These are phyloP conservation scores for Urophycis tenuis DNA, from an alignment of 2,797 vertebrate species.

Conservation along the genomic window DNA sequence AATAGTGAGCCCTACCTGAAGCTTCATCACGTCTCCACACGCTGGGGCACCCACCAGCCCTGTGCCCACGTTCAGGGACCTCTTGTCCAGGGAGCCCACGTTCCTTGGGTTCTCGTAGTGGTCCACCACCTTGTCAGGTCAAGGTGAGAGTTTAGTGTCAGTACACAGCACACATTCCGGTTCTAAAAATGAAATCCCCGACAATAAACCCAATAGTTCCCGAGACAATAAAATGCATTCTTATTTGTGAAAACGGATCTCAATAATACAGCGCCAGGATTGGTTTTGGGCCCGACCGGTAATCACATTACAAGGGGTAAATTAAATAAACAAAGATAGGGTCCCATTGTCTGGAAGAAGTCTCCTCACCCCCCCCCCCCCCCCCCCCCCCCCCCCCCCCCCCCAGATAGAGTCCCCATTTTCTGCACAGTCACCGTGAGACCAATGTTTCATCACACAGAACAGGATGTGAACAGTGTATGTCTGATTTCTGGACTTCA, in stretches of 20 bases:
- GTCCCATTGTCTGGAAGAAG: not conserved
- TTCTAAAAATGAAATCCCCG: too few species aligned
- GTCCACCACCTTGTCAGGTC: constrained; percentile 81
- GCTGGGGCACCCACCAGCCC: constrained; percentile 95
- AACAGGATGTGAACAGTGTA: not conserved
- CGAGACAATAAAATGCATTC: too few species aligned
- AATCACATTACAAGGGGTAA: not conserved
- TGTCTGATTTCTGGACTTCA: not conserved
- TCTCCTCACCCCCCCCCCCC: not conserved
- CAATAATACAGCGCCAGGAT: too few species aligned
- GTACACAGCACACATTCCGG: not conserved
- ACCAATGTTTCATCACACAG: not conserved
- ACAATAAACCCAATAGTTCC: too few species aligned
- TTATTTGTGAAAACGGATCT: too few species aligned
- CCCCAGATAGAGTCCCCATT: not conserved
- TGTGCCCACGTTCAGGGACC: constrained; percentile 87
- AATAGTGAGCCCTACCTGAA: constrained; percentile 73
- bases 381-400: not conserved
- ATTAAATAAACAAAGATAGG: not conserved
- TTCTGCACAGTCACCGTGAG: not conserved
- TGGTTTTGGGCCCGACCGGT: too few species aligned
- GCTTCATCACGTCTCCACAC: constrained; percentile 97
- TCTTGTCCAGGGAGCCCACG: constrained; percentile 88
- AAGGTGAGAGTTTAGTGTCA: not conserved
- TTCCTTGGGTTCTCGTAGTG: constrained; percentile 98